Evolutionary conservation across 1,140 invertebrate genomes (phyloP).

Genomic region (Hyles euphorbiae): DNA sequence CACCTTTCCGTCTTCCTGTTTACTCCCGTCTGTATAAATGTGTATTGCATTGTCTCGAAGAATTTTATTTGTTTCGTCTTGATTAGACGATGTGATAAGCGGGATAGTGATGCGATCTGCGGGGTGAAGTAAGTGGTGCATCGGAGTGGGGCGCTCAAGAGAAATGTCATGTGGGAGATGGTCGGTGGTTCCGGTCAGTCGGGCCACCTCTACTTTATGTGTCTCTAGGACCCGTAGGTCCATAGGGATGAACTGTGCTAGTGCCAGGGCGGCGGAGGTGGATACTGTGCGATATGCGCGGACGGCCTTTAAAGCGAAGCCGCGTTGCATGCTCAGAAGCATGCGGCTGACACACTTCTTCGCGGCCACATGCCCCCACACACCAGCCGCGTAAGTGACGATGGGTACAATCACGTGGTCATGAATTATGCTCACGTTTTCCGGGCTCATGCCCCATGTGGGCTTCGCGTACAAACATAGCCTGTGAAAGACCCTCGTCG

Average conservation of each 20-base stretch:
- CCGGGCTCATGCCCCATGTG: too few species aligned
- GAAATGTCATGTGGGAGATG: constrained; percentile 7
- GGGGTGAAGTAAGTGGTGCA: constrained; percentile 11
- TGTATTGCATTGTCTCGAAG: background rate
- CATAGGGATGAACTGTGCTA: constrained; percentile 12
- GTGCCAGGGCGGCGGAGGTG: constrained; percentile 4
- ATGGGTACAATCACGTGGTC: too few species aligned
- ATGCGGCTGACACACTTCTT: background rate
- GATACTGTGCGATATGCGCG: constrained; percentile 17
- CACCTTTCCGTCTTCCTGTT: constrained; percentile 6
- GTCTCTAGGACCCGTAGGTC: constrained; percentile 14
- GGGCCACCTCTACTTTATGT: background rate
- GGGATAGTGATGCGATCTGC: background rate
- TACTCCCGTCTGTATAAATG: constrained; percentile 17
- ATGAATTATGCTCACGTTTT: too few species aligned
- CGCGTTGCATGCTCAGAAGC: background rate
- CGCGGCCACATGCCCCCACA: too few species aligned
- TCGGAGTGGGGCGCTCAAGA: constrained; percentile 3
- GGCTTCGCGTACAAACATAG: too few species aligned
- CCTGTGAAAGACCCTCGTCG: too few species aligned
- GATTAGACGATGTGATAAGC: background rate
- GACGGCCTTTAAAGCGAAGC: constrained; percentile 12
- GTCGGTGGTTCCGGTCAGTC: background rate
- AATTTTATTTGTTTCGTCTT: background rate
- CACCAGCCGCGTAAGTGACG: too few species aligned